Conservation (phyloP, 2,797 vertebrate genomes). For the Eulemur mongoz region DNA sequence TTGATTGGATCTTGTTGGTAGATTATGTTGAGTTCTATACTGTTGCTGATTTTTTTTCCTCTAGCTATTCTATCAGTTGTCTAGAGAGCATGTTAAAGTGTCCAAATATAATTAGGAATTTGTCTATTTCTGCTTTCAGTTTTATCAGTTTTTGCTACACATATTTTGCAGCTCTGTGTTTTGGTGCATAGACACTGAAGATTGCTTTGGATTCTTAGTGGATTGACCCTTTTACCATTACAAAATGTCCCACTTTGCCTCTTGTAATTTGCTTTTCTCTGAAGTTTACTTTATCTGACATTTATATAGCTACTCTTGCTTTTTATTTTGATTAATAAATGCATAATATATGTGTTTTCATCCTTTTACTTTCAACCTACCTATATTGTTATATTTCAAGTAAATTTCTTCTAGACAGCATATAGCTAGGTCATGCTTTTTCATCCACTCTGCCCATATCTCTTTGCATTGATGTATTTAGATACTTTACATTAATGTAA, state of each 20-base stretch:
- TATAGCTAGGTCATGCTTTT: background rate
- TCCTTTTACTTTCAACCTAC: background rate
- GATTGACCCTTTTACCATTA: background rate
- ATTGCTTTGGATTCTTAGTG: background rate
- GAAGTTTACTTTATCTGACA: background rate
- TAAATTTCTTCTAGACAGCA: background rate
- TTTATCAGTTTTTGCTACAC: background rate
- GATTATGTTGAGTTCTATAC: background rate
- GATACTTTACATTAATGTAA: background rate
- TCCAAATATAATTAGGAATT: background rate
- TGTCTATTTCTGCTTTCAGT: background rate
- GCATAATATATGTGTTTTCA: background rate
- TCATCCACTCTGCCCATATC: background rate
- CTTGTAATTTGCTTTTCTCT: background rate
- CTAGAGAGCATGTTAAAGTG: background rate
- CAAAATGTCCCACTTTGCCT: background rate
- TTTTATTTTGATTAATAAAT: background rate
- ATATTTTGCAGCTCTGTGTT: background rate
- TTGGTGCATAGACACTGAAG: background rate
- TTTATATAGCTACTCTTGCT: background rate
- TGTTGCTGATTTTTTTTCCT: background rate
- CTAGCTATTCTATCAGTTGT: background rate
- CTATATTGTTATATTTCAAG: background rate
- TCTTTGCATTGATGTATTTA: background rate
- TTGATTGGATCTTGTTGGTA: background rate